Conservation (phyloP, 2,888 invertebrate genomes). For the Papilio elwesi region DNA sequence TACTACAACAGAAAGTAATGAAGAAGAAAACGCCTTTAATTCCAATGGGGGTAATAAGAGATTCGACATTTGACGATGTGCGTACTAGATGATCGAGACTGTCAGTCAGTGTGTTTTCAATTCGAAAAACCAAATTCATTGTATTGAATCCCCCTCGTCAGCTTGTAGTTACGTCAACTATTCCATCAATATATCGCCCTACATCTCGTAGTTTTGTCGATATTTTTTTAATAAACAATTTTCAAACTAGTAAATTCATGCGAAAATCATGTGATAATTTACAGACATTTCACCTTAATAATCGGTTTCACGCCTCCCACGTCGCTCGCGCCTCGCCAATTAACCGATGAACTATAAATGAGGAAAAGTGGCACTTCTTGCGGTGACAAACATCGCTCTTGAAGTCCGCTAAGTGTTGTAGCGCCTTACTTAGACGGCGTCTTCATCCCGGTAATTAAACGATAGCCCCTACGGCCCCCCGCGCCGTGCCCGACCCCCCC, state of each 20-base stretch:
- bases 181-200: too few species aligned
- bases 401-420: conserved; percentile 82
- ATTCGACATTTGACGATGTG: too few species aligned
- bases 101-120: too few species aligned
- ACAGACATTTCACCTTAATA: conserved; percentile 51
- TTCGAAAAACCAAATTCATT: too few species aligned
- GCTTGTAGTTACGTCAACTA: too few species aligned
- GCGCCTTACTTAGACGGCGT: conserved; percentile 80
- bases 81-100: too few species aligned
- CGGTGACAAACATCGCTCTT: conserved; percentile 79
- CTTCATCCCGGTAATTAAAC: conserved; percentile 82
- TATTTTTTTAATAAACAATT: neutral
- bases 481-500: conserved; percentile 40
- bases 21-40: too few species aligned
- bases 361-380: conserved; percentile 77
- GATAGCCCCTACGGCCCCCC: conserved; percentile 53
- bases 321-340: conserved; percentile 55
- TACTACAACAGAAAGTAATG: too few species aligned
- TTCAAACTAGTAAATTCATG: conserved; percentile 35
- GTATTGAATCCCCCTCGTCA: too few species aligned
- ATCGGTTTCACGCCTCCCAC: conserved; percentile 44
- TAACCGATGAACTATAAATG: conserved; percentile 77
- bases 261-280: conserved; percentile 36
- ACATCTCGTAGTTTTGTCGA: too few species aligned
- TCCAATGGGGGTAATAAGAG: too few species aligned